Percentiles rank a stretch among this genome's conserved stretches.
phyloP scores from a whole-genome alignment of 2,888 invertebrate genomes.

The Meloe dianella region DNA sequence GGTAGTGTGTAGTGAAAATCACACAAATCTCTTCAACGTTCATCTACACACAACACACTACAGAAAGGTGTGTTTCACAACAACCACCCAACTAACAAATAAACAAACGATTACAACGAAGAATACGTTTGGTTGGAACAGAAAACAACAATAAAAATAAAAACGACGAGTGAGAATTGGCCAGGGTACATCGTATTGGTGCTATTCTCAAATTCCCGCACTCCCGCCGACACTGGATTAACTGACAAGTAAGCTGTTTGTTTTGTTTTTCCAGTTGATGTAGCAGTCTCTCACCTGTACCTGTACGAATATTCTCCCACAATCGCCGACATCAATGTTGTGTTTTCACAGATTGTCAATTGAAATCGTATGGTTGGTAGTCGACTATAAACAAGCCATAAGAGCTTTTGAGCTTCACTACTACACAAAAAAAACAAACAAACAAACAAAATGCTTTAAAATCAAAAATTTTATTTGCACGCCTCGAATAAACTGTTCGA shows the following conservation, averaged over 20 bases:
- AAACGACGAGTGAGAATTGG: not conserved
- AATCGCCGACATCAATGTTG: not conserved
- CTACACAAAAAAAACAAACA: too few relatives aligned
- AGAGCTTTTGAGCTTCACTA: too few relatives aligned
- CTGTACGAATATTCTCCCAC: not conserved
- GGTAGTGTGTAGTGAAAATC: conserved; percentile 29
- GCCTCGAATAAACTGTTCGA: not conserved
- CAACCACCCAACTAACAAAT: too few relatives aligned
- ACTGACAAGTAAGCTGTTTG: conserved; percentile 22
- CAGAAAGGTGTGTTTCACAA: not conserved
- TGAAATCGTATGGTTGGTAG: too few relatives aligned
- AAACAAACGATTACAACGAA: not conserved
- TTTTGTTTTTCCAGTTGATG: conserved; percentile 18
- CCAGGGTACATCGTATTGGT: not conserved
- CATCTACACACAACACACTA: not conserved
- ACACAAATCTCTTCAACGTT: not conserved
- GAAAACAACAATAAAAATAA: not conserved
- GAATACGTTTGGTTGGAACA: not conserved
- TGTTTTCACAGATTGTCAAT: not conserved
- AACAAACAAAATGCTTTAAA: not conserved
- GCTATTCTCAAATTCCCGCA: conserved; percentile 8
- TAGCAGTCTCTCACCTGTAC: conserved; percentile 15
- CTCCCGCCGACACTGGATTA: conserved; percentile 18
- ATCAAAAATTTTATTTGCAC: not conserved
- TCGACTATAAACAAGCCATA: too few relatives aligned